A percentile compares a stretch with the other conserved stretches of the same genome.
Evolutionary conservation across 2,797 vertebrate genomes (phyloP).

Genomic region (Pitangus sulphuratus): DNA sequence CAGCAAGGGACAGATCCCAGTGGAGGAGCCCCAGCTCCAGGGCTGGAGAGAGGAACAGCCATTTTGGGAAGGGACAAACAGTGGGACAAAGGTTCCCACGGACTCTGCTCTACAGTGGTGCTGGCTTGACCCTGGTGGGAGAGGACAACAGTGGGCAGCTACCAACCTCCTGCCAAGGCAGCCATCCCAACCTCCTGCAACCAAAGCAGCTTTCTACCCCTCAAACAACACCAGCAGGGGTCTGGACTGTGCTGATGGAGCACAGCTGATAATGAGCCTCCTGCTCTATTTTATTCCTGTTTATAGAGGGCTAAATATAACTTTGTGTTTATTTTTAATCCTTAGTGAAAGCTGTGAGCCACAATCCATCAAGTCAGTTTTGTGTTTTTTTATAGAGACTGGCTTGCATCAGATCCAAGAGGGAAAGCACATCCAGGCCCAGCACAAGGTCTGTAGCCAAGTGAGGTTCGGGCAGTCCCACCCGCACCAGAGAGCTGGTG

Average conservation of each 20-base stretch:
- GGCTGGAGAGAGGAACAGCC: not conserved
- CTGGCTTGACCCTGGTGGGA: fast-evolving
- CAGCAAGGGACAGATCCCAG: not conserved
- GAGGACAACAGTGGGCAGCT: not conserved
- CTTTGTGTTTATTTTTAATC: not conserved
- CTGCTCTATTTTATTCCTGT: not conserved
- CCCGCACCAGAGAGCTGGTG: not conserved
- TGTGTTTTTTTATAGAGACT: not conserved
- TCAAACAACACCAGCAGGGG: not conserved
- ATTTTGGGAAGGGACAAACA: not conserved
- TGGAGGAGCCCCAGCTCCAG: not conserved
- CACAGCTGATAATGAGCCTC: not conserved
- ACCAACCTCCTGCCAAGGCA: not conserved
- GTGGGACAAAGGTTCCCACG: not conserved
- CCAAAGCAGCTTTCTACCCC: not conserved
- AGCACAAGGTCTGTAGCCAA: not conserved
- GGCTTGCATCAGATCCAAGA: not conserved
- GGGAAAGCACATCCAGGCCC: not conserved
- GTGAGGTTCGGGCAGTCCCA: not conserved
- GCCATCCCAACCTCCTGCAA: fast-evolving
- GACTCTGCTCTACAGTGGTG: fast-evolving
- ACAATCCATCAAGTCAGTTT: not conserved
- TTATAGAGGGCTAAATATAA: slow-evolving; percentile 44
- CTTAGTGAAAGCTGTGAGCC: not conserved
- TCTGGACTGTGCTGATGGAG: not conserved